A percentile compares a stretch with the other conserved stretches of the same genome.
These are phyloP conservation scores for Macheiramphus alcinus DNA, from an alignment of 2,113 vertebrate species.

Conservation along the genomic window DNA sequence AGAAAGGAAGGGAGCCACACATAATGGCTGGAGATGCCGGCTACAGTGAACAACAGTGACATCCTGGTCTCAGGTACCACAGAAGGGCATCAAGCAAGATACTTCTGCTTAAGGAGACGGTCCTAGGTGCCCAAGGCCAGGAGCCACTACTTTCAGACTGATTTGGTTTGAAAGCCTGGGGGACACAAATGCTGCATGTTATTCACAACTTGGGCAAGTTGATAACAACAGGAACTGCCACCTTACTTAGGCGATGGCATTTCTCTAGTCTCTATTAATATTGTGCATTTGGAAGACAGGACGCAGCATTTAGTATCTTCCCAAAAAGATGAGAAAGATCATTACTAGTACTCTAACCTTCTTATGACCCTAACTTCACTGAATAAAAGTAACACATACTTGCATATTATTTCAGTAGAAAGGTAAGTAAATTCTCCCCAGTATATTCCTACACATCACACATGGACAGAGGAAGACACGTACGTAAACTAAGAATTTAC, in stretches of 20 bases:
- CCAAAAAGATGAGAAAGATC: neutral
- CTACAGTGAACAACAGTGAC: neutral
- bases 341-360: neutral
- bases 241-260: fast-evolving
- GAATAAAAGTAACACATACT: neutral
- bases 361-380: neutral
- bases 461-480: neutral
- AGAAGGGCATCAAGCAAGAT: neutral
- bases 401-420: neutral
- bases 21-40: neutral
- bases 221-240: neutral
- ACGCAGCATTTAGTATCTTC: neutral
- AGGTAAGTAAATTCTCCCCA: neutral
- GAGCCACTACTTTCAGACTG: neutral
- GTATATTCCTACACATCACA: neutral
- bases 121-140: neutral
- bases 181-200: neutral
- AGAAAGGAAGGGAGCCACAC: neutral
- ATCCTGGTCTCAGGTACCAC: neutral
- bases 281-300: neutral
- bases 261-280: neutral
- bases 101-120: neutral
- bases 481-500: neutral
- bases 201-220: neutral
- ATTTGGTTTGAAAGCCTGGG: neutral